These are phyloP conservation scores for Aspidiotus rigidus DNA, from an alignment of 2,888 invertebrate genomes.

Conservation along the genomic window DNA sequence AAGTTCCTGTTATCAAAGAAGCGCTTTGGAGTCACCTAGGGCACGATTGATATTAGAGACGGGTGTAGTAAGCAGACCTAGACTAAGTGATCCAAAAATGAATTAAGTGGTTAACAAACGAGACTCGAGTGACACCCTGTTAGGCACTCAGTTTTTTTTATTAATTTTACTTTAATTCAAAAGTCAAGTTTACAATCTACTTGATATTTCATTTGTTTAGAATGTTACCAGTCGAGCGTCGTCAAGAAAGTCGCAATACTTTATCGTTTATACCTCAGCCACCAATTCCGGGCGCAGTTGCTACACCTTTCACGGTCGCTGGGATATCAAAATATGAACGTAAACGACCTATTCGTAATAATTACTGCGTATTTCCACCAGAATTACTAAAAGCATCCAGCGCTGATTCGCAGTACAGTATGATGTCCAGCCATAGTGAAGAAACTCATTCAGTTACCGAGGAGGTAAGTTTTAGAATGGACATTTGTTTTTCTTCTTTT, in stretches of 20 bases:
- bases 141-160: no score
- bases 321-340: conserved; percentile 34
- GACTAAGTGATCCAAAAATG: no score
- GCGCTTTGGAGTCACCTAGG: no score
- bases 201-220: conserved; percentile 18
- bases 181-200: background rate
- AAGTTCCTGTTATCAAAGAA: no score
- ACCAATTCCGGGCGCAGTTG: conserved; percentile 26
- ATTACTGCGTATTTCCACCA: conserved; percentile 35
- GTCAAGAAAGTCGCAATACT: conserved; percentile 16
- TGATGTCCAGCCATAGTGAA: conserved; percentile 36
- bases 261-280: conserved; percentile 25
- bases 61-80: no score
- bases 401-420: conserved; percentile 12
- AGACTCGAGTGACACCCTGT: no score
- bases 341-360: conserved; percentile 33
- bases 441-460: conserved; percentile 36
- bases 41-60: no score
- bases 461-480: conserved; percentile 34
- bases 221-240: conserved; percentile 29
- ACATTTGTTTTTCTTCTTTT: no score
- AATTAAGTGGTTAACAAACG: no score
- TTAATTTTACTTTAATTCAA: background rate
- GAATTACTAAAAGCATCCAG: conserved; percentile 17
- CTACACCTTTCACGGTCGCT: conserved; percentile 32